Evolutionary conservation across 2,888 invertebrate species (phyloP).

Genomic region (Ormyrus thymus): DNA sequence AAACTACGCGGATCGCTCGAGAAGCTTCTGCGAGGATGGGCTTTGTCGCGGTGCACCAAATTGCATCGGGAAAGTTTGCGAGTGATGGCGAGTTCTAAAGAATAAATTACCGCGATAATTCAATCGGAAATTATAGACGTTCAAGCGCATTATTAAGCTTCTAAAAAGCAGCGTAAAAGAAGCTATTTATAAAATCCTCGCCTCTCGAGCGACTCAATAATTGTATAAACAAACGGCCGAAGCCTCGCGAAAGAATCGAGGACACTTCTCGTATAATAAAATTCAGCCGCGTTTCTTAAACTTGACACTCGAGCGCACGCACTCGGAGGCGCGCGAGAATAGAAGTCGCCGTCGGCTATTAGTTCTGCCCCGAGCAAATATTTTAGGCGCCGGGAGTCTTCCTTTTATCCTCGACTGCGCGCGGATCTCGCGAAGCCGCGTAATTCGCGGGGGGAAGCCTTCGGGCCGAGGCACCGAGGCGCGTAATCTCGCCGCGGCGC

Average conservation of each 20-base stretch:
- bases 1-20: too few species aligned
- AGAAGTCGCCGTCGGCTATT: constrained; percentile 2
- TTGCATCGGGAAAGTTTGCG: too few species aligned
- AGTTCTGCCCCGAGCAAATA: constrained; percentile 63
- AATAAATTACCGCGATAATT: too few species aligned
- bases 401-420: constrained; percentile 43
- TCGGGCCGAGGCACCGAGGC: constrained; percentile 29
- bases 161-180: not conserved
- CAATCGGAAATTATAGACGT: too few species aligned
- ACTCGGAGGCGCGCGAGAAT: not conserved
- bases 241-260: constrained; percentile 15
- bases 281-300: constrained; percentile 8
- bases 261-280: constrained; percentile 12
- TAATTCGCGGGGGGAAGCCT: not conserved
- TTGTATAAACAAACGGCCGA: not conserved
- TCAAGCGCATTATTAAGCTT: too few species aligned
- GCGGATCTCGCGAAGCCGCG: constrained; percentile 50
- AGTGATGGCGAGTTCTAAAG: too few species aligned
- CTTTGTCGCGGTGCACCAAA: too few species aligned
- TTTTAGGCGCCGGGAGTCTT: constrained; percentile 67
- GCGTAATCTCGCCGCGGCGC: constrained; percentile 28
- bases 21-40: too few species aligned
- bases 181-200: not conserved
- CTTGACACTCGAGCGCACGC: constrained; percentile 43
- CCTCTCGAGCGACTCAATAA: not conserved